These are phyloP conservation scores for Elaphurus davidianus DNA, from an alignment of 2,113 vertebrate genomes.

Conservation along the genomic window DNA sequence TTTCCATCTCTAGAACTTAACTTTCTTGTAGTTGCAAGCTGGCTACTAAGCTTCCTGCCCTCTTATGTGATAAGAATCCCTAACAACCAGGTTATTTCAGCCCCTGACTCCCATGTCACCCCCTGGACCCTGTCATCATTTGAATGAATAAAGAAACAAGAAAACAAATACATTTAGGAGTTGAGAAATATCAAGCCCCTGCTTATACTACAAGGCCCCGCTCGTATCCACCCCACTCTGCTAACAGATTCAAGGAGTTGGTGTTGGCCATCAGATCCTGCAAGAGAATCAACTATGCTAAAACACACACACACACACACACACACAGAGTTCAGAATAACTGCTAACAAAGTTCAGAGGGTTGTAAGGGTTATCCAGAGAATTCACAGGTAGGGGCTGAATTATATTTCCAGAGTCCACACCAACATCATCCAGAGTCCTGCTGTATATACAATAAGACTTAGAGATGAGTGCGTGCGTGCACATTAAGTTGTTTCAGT, in stretches of 20 bases:
- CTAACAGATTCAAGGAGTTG: not conserved
- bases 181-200: not conserved
- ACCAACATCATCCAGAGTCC: not conserved
- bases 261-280: not conserved
- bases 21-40: not conserved
- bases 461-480: rapidly evolving
- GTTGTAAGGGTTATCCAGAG: not conserved
- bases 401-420: not conserved
- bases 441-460: not conserved
- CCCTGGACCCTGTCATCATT: not conserved
- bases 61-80: not conserved
- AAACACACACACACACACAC: not conserved
- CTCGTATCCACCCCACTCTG: not conserved
- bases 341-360: not conserved
- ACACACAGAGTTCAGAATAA: not conserved
- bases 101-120: not conserved
- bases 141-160: not conserved
- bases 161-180: not conserved
- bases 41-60: not conserved
- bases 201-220: not conserved
- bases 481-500: not conserved
- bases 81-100: not conserved
- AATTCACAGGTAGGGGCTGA: not conserved
- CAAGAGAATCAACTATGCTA: not conserved
- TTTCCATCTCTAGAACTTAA: not conserved